Percentiles rank a stretch among this genome's conserved stretches.
phyloP scores from a whole-genome alignment of 2,797 vertebrate genomes.

The Eurystomus glaucurus region DNA sequence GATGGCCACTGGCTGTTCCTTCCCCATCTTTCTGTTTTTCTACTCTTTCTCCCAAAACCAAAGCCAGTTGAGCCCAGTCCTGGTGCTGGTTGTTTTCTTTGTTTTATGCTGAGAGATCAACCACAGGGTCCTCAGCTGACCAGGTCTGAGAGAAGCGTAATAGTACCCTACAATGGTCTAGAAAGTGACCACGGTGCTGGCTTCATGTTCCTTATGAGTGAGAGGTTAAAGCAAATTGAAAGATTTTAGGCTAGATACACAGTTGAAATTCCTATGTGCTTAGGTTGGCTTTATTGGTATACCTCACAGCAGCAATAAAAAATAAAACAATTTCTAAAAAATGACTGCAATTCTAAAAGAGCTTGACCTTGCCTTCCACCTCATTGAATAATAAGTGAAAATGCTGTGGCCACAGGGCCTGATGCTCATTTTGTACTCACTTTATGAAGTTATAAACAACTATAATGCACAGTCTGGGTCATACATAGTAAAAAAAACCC shows the following conservation, averaged over 20 bases:
- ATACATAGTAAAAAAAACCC: not conserved
- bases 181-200: fast-evolving
- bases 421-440: not conserved
- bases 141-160: not conserved
- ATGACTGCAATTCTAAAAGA: not conserved
- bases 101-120: not conserved
- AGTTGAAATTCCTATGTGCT: constrained; percentile 49
- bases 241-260: not conserved
- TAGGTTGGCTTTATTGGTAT: constrained; percentile 28
- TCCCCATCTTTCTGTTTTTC: not conserved
- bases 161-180: not conserved
- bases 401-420: not conserved
- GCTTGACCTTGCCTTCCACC: constrained; percentile 16
- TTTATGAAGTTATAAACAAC: not conserved
- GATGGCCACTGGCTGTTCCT: not conserved
- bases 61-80: not conserved
- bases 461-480: not conserved
- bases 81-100: not conserved
- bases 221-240: constrained; percentile 5
- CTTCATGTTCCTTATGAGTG: not conserved
- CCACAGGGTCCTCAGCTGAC: not conserved
- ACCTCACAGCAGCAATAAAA: constrained; percentile 54
- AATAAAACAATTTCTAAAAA: not conserved
- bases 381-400: not conserved
- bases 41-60: not conserved